Conservation (phyloP, 2,888 invertebrate species). For the Nomada lathburiana region DNA sequence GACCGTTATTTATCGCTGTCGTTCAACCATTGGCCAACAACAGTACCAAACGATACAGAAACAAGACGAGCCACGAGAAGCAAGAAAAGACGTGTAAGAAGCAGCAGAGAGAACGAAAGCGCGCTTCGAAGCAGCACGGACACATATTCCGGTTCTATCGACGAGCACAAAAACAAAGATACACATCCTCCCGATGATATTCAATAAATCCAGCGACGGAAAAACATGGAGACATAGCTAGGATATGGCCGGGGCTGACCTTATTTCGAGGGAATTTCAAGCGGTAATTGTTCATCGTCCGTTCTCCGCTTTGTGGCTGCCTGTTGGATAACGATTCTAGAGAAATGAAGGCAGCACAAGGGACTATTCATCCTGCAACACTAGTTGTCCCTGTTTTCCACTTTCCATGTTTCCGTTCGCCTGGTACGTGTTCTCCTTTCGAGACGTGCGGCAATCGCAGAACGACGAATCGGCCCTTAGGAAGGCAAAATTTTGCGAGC, state of each 20-base stretch:
- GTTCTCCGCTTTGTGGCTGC: slow-evolving; percentile 35
- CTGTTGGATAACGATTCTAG: slow-evolving; percentile 58
- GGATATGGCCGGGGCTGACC: slow-evolving; percentile 72
- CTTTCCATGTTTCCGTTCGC: slow-evolving; percentile 58
- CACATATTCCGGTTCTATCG: slow-evolving; percentile 24
- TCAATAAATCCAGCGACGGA: slow-evolving; percentile 50
- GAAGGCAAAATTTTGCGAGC: background rate
- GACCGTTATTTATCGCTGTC: no score
- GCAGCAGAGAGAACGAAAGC: background rate
- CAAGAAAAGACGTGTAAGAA: no score
- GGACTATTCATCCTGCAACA: slow-evolving; percentile 56
- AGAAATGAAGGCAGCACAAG: slow-evolving; percentile 50
- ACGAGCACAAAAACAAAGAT: slow-evolving; percentile 32
- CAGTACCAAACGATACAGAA: no score
- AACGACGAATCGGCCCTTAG: slow-evolving; percentile 20
- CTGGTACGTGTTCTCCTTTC: slow-evolving; percentile 46
- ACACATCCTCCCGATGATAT: slow-evolving; percentile 40
- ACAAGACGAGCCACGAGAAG: no score
- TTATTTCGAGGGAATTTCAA: slow-evolving; percentile 71
- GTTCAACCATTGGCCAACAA: no score
- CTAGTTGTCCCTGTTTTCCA: slow-evolving; percentile 64
- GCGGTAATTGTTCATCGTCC: slow-evolving; percentile 70
- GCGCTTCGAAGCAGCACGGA: slow-evolving; percentile 4
- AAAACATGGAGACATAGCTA: slow-evolving; percentile 43
- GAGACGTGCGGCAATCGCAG: slow-evolving; percentile 36